phyloP scores from a whole-genome alignment of 2,888 invertebrate genomes.

The Ectemnius lituratus region DNA sequence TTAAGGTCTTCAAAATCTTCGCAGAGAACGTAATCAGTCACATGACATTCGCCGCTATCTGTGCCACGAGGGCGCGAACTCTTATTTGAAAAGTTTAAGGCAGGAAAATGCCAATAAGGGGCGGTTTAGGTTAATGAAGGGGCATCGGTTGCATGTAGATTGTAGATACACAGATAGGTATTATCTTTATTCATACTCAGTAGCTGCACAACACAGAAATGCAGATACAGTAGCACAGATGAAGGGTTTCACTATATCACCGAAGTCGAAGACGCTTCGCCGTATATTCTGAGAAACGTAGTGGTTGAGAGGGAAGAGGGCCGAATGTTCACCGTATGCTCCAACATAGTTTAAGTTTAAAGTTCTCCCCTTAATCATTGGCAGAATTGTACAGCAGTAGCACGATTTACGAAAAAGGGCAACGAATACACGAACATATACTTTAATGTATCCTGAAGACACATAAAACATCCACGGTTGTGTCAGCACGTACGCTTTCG shows the following conservation, averaged over 20 bases:
- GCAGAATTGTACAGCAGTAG: conserved; percentile 38
- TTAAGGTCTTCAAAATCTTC: no score
- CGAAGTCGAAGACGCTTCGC: conserved; percentile 20
- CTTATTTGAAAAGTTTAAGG: no score
- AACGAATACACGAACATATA: no score
- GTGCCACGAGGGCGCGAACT: no score
- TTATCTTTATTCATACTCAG: conserved; percentile 58
- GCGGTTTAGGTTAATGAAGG: no score
- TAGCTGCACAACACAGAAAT: conserved; percentile 59
- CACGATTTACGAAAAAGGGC: conserved; percentile 1
- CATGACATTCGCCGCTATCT: no score
- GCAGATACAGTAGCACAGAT: conserved; percentile 52
- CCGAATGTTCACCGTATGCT: conserved; percentile 22
- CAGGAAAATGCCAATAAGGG: no score
- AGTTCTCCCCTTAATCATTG: conserved; percentile 29
- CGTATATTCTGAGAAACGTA: conserved; percentile 17
- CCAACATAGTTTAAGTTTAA: conserved; percentile 18
- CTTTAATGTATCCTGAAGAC: no score
- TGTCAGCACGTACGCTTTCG: conserved; percentile 20
- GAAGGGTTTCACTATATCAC: conserved; percentile 26
- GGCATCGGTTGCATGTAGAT: no score
- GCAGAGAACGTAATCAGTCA: no score
- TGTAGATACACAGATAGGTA: conserved; percentile 63
- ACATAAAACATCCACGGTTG: no score
- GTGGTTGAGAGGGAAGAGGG: conserved; percentile 18